These are phyloP conservation scores for Pyrocoelia pectoralis DNA, from an alignment of 2,888 invertebrate species.

Conservation along the genomic window DNA sequence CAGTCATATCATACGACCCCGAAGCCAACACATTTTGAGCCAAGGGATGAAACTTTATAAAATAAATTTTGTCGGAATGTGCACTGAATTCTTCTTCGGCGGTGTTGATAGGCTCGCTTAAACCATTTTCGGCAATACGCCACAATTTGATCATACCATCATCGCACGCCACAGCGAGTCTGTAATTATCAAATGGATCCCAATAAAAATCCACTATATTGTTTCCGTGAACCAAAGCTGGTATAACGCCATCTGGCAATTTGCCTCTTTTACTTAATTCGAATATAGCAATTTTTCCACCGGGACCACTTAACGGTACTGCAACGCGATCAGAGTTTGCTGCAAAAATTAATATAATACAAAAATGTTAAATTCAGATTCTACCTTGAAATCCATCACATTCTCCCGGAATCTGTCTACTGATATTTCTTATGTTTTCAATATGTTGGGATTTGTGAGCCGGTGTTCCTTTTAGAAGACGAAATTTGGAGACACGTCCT, in stretches of 20 bases:
- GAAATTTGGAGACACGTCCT: constrained; percentile 90
- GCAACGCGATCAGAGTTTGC: constrained; percentile 89
- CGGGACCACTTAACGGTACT: constrained; percentile 89
- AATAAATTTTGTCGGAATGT: constrained; percentile 90
- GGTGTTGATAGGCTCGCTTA: constrained; percentile 81
- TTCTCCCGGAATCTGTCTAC: constrained; percentile 91
- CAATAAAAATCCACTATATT: constrained; percentile 92
- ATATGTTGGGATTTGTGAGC: constrained; percentile 91
- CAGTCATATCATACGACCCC: constrained; percentile 89
- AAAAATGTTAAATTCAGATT: no score
- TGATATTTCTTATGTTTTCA: constrained; percentile 90
- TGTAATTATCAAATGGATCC: constrained; percentile 87
- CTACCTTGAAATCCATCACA: constrained; percentile 91
- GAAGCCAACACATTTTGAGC: constrained; percentile 87
- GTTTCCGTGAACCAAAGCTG: constrained; percentile 89
- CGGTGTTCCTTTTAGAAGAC: constrained; percentile 90
- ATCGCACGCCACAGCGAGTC: constrained; percentile 88
- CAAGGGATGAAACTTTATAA: constrained; percentile 89
- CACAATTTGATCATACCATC: constrained; percentile 69
- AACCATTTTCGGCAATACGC: constrained; percentile 58
- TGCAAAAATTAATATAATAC: constrained; percentile 55
- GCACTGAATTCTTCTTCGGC: constrained; percentile 75
- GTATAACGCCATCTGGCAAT: constrained; percentile 80
- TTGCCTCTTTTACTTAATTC: constrained; percentile 81
- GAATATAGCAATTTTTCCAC: constrained; percentile 88